Conservation (phyloP, 2,888 invertebrate genomes). For the Pristionchus maxplancki region DNA sequence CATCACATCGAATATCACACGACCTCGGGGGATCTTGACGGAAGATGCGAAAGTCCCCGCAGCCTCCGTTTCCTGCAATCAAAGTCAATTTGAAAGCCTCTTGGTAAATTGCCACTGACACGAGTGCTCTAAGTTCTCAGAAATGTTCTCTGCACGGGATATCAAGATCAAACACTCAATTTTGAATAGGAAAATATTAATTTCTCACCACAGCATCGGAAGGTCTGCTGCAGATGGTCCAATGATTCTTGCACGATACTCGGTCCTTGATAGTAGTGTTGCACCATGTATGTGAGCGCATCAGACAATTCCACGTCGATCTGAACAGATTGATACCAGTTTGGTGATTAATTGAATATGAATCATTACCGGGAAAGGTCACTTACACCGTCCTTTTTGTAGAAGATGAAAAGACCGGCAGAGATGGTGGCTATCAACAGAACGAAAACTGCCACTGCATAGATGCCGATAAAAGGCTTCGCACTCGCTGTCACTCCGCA, state of each 20-base stretch:
- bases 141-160: no score
- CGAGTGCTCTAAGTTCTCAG: neutral
- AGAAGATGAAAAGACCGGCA: conserved; percentile 73
- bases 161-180: neutral
- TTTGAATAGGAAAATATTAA: neutral
- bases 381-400: conserved; percentile 73
- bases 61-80: conserved; percentile 74
- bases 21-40: conserved; percentile 75
- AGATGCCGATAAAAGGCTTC: conserved; percentile 67
- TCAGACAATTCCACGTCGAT: conserved; percentile 77
- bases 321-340: conserved; percentile 57
- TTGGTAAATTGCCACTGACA: neutral
- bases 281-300: conserved; percentile 77
- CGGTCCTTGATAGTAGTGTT: conserved; percentile 77
- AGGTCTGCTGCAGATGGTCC: conserved; percentile 75
- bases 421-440: conserved; percentile 71
- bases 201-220: conserved; percentile 73
- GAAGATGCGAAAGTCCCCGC: conserved; percentile 75
- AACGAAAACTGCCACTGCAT: conserved; percentile 67
- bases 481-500: conserved; percentile 71
- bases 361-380: neutral
- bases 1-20: conserved; percentile 77
- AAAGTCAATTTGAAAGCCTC: neutral
- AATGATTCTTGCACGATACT: conserved; percentile 75
- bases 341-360: neutral